A percentile compares a stretch with the other conserved stretches of the same genome.
These are phyloP conservation scores for Actenoides hombroni DNA, from an alignment of 2,113 vertebrate genomes.

Conservation along the genomic window DNA sequence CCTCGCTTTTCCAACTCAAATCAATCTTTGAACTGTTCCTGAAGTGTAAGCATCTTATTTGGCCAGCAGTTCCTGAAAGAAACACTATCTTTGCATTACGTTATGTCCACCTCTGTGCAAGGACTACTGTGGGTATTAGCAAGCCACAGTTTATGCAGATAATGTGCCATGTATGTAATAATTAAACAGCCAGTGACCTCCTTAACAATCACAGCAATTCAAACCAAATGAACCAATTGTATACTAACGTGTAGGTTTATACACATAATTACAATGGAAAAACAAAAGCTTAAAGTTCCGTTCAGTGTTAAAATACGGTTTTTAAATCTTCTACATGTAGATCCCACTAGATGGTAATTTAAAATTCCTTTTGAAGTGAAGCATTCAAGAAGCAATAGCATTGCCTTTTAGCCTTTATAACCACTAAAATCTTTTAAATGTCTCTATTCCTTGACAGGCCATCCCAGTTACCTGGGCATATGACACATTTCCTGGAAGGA, in stretches of 20 bases:
- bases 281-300: not conserved
- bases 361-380: constrained; percentile 7
- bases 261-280: not conserved
- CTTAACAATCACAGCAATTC: not conserved
- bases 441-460: constrained; percentile 7
- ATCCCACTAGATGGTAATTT: not conserved
- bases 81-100: not conserved
- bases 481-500: not conserved
- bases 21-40: not conserved
- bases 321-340: not conserved
- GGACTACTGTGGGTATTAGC: not conserved
- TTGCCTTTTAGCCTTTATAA: not conserved
- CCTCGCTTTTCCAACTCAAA: not conserved
- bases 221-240: not conserved
- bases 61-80: not conserved
- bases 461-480: constrained; percentile 1
- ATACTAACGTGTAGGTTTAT: not conserved
- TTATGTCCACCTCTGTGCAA: not conserved
- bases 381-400: not conserved
- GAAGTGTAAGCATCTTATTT: not conserved
- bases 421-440: not conserved
- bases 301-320: not conserved
- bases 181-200: not conserved
- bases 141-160: not conserved
- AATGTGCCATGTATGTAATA: not conserved